Conservation (phyloP, 1,140 invertebrate species). For the Drosophila mayri region DNA sequence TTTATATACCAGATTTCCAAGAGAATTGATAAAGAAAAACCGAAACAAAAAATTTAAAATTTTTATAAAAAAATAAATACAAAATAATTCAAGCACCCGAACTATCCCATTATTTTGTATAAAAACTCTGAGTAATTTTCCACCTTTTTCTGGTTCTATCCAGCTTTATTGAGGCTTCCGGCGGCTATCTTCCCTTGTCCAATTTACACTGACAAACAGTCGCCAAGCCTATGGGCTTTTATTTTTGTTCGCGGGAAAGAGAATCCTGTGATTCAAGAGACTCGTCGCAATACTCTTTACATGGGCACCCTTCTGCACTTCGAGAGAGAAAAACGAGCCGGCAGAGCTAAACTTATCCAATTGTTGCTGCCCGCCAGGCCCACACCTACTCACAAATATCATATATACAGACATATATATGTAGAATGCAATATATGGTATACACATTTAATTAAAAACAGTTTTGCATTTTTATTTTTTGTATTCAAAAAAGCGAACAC, state of each 20-base stretch:
- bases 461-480: conserved; percentile 2
- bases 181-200: conserved; percentile 9
- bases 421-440: neutral
- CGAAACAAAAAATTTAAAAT: no score
- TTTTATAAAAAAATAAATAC: no score
- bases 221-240: neutral
- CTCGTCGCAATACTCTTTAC: neutral
- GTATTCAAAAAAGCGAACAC: conserved; percentile 51
- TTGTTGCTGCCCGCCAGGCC: conserved; percentile 4
- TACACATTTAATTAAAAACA: conserved; percentile 17
- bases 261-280: neutral
- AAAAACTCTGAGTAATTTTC: neutral
- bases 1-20: neutral
- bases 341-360: conserved; percentile 15
- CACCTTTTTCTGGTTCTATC: neutral
- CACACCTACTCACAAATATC: neutral
- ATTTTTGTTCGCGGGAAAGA: conserved; percentile 1
- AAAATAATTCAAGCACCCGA: neutral
- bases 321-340: conserved; percentile 19
- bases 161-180: conserved; percentile 11
- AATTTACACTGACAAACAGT: conserved; percentile 2
- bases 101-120: neutral
- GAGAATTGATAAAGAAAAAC: no score
- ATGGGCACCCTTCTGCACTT: neutral
- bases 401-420: neutral